Evolutionary conservation across 2,113 vertebrate species (phyloP).

Genomic region (Colius striatus): DNA sequence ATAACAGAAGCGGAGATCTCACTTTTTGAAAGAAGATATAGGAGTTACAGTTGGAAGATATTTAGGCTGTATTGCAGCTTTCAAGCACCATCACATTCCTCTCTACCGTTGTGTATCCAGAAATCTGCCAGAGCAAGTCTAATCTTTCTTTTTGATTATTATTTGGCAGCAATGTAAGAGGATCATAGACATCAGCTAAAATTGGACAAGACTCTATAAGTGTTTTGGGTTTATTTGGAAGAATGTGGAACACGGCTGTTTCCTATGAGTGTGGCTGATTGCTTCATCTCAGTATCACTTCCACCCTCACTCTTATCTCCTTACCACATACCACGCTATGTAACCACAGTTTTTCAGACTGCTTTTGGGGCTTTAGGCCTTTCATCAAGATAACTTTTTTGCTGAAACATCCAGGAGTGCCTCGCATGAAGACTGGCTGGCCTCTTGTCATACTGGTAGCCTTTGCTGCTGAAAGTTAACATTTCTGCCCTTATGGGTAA

Average conservation of each 20-base stretch:
- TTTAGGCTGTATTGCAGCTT: not conserved
- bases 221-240: not conserved
- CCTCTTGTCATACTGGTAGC: not conserved
- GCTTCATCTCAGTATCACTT: not conserved
- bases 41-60: not conserved
- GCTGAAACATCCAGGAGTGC: not conserved
- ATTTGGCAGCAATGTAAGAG: not conserved
- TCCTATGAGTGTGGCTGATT: not conserved
- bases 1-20: not conserved
- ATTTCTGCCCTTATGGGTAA: not conserved
- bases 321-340: not conserved
- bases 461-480: not conserved
- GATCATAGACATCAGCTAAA: not conserved
- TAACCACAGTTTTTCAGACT: not conserved
- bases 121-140: not conserved
- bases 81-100: not conserved
- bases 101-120: not conserved
- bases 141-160: not conserved
- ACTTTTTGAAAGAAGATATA: not conserved
- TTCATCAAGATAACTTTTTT: not conserved
- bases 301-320: not conserved
- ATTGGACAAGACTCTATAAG: not conserved
- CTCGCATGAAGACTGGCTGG: not conserved
- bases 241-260: rapidly evolving
- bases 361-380: not conserved